A percentile compares a stretch with the other conserved stretches of the same genome.
phyloP scores from a whole-genome alignment of 2,888 invertebrate species.

The Hyles lineata region DNA sequence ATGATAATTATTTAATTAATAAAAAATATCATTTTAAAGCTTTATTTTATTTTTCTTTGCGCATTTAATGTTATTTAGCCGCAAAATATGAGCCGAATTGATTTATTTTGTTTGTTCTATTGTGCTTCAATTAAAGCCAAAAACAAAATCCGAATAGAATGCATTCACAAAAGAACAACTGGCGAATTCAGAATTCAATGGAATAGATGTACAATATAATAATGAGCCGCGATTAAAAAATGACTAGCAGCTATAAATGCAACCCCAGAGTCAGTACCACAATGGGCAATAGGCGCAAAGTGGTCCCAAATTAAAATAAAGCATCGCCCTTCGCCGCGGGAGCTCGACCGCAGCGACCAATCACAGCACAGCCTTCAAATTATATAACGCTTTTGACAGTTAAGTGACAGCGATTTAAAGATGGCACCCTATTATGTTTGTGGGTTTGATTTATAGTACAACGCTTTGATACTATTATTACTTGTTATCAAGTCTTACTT shows the following conservation, averaged over 20 bases:
- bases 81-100: neutral
- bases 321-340: conserved; percentile 57
- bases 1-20: conserved; percentile 19
- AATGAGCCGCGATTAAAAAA: conserved; percentile 71
- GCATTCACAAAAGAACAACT: neutral
- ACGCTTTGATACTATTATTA: conserved; percentile 24
- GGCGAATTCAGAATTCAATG: neutral
- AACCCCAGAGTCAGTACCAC: conserved; percentile 77
- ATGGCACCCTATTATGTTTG: conserved; percentile 65
- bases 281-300: conserved; percentile 83
- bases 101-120: neutral
- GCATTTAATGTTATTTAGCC: neutral
- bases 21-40: neutral
- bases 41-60: conserved; percentile 5
- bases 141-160: conserved; percentile 10
- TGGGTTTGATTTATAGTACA: conserved; percentile 44
- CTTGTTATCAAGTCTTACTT: neutral
- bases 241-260: conserved; percentile 76
- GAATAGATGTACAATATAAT: conserved; percentile 40
- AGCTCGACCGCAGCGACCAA: conserved; percentile 57
- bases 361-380: conserved; percentile 49
- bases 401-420: conserved; percentile 70
- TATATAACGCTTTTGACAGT: conserved; percentile 63
- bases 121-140: neutral
- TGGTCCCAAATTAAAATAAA: conserved; percentile 70